Evolutionary conservation across 92 coral and sea anemone species (phyloP), one percentile per base, ranked within the genome.

Genomic region (Porites lobata): DNA sequence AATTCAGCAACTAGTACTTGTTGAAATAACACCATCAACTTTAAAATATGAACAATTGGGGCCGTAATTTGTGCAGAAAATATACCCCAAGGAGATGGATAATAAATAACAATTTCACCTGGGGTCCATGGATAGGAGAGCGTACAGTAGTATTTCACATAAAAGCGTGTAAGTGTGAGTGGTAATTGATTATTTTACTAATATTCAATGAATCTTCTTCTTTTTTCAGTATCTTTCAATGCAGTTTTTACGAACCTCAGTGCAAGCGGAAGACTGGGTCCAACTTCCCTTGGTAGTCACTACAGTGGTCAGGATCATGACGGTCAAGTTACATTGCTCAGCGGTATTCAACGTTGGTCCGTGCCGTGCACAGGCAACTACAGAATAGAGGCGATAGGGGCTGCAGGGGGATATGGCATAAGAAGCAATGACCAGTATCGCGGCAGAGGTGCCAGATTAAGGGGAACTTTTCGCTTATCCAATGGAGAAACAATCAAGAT

Each of bases 381-480:
- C 75, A 38, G 74, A 69, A 85, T 66, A 8, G 71, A 66, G 24
- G 71, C 71, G 0, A 66, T 66, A 66, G 71, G 71, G 21, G 71
- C 71, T 90, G 14, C 69, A 65, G 73, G 86, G 90, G 47, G 93
- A 65, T 61, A 66, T 26, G 68, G 12, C 6, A 11, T 6, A 13
- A 79, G 32, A 0, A 56, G 4, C 15, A 77, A 63, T 57, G 32
- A 17, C 11, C 71, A 19, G 67, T 76, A 90, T 38, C 90, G 94
- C 11, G 94, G 96, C 0, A 91, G 96, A 51, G 96, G 96, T 7
- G 91, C 94, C 32, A 87, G 94, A 14, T 85, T 90, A 10, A 93
- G 66, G 69, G 96, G 94, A 26, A 93, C 15, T 8, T 54, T 54
- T 13, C 59, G 59, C 13, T 8, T 54, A 8, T 9, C 59, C 3